Percentiles rank a stretch among this genome's conserved stretches.
Evolutionary conservation across 92 coral and sea anemone genomes (phyloP).

Genomic region (Heteractis magnifica): DNA sequence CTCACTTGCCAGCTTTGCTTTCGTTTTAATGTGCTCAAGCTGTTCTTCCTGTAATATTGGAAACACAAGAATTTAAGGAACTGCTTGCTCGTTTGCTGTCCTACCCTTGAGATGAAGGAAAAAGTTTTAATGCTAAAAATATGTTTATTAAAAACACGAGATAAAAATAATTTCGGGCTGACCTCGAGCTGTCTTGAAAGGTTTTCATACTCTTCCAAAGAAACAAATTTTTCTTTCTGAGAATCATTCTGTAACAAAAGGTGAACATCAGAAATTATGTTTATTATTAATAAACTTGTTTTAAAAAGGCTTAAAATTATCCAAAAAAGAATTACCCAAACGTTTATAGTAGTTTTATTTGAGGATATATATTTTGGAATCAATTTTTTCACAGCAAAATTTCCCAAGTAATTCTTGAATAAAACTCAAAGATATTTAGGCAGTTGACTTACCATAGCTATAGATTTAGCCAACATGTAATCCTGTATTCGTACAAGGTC

Average conservation of each 20-base stretch:
- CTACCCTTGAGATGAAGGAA: neutral
- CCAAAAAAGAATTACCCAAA: too few species aligned
- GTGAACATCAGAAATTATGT: too few species aligned
- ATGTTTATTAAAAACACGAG: neutral
- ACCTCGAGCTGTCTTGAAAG: neutral
- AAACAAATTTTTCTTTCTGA: too few species aligned
- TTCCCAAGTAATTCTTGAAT: too few species aligned
- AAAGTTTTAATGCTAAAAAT: neutral
- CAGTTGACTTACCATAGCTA: conserved; percentile 52
- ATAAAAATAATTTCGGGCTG: too few species aligned
- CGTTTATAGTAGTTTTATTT: neutral
- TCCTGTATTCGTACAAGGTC: conserved; percentile 86
- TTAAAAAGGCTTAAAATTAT: too few species aligned
- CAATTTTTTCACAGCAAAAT: too few species aligned
- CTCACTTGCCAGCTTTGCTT: conserved; percentile 90
- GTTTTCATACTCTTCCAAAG: too few species aligned
- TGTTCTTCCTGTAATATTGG: conserved; percentile 70
- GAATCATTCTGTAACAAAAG: too few species aligned
- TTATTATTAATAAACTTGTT: too few species aligned
- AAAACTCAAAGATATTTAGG: neutral
- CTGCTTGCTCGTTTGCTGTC: neutral
- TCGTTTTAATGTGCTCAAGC: conserved; percentile 90
- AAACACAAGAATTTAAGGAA: too few species aligned
- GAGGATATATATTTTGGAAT: too few species aligned
- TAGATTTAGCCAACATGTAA: conserved; percentile 62